A percentile compares a stretch with the other conserved stretches of the same genome.
Conservation (phyloP, 2,113 vertebrate genomes). For the Andinoacara biseriatus region DNA sequence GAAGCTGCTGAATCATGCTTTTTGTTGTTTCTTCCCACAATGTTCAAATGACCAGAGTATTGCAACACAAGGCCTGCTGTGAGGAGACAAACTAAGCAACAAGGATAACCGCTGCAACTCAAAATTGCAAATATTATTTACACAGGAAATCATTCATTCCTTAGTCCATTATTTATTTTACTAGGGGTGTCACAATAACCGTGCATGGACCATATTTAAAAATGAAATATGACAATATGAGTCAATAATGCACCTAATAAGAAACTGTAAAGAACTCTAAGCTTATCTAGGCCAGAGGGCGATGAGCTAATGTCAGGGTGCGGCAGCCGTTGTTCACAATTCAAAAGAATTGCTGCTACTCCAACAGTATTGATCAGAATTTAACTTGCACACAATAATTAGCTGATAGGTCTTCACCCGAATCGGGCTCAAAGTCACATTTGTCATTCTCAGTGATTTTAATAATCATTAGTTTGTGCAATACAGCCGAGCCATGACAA, state of each 20-base stretch:
- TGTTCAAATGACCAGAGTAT: slow-evolving; percentile 15
- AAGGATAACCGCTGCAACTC: neutral
- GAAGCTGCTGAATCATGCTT: slow-evolving; percentile 37
- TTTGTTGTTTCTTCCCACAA: slow-evolving; percentile 12
- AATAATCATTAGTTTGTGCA: neutral
- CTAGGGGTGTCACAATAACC: neutral
- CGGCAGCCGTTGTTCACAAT: neutral
- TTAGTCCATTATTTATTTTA: neutral
- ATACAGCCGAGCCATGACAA: neutral
- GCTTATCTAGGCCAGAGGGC: neutral
- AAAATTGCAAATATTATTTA: slow-evolving; percentile 12
- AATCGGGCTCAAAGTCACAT: neutral
- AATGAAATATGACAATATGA: neutral
- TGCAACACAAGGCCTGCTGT: slow-evolving; percentile 1
- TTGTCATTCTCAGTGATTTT: neutral
- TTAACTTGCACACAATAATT: neutral
- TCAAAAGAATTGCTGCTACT: neutral
- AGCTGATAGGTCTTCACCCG: neutral
- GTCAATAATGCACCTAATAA: neutral
- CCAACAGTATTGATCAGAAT: neutral
- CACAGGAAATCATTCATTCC: neutral
- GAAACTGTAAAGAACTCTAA: neutral
- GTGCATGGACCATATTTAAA: neutral
- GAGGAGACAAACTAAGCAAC: neutral
- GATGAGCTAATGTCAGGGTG: neutral